These are phyloP conservation scores for Rousettus leschenaultii DNA, from an alignment of 2,113 vertebrate species.

Conservation along the genomic window DNA sequence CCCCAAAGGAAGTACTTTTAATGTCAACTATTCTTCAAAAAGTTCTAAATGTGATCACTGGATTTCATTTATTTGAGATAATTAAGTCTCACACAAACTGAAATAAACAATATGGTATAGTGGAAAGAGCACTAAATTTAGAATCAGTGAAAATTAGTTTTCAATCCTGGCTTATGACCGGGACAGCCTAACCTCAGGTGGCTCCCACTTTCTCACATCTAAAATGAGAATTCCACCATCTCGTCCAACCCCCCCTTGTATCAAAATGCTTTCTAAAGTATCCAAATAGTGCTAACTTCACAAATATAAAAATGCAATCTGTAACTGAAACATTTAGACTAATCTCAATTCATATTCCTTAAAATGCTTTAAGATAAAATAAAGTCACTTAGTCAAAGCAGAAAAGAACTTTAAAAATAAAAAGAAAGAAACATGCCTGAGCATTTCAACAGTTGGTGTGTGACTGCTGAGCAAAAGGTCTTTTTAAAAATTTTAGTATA, in stretches of 20 bases:
- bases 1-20: background rate
- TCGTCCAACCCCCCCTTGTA: background rate
- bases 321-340: background rate
- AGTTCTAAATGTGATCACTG: background rate
- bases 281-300: background rate
- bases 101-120: background rate
- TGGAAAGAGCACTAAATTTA: background rate
- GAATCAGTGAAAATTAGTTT: background rate
- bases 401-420: slow-evolving; percentile 17
- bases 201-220: background rate
- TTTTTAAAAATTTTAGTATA: background rate
- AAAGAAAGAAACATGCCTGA: background rate
- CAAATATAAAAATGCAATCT: background rate
- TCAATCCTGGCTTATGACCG: background rate
- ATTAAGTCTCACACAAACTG: background rate
- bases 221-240: background rate
- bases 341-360: background rate
- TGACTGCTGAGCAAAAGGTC: background rate
- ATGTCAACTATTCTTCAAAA: slow-evolving; percentile 12
- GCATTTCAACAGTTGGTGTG: background rate
- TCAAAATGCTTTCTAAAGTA: slow-evolving; percentile 12
- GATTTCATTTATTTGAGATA: background rate
- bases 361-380: slow-evolving; percentile 16
- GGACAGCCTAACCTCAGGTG: background rate
- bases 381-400: slow-evolving; percentile 33